Percentiles rank a stretch among this genome's conserved stretches.
Evolutionary conservation across 2,888 invertebrate genomes (phyloP).

Genomic region (Norana najaformis): DNA sequence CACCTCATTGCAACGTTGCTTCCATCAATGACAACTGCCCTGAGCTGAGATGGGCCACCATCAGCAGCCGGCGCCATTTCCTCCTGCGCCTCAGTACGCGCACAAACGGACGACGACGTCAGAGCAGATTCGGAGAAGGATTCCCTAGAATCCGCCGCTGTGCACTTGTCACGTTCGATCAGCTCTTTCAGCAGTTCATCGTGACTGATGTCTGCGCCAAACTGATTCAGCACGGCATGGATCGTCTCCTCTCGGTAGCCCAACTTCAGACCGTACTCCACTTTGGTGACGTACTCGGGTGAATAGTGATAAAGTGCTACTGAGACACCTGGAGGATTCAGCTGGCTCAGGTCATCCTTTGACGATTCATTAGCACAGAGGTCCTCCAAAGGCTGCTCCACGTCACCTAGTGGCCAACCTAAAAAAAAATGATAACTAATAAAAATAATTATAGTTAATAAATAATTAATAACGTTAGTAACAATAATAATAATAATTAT

Average conservation of each 20-base stretch:
- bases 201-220: conserved; percentile 18
- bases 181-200: conserved; percentile 30
- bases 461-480: background rate
- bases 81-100: background rate
- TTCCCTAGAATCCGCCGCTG: background rate
- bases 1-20: conserved; percentile 82
- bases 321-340: background rate
- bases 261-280: conserved; percentile 29
- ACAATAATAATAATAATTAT: background rate
- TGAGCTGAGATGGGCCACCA: conserved; percentile 40
- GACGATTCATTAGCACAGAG: background rate
- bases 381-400: conserved; percentile 1
- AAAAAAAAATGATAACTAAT: background rate
- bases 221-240: background rate
- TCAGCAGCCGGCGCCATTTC: background rate
- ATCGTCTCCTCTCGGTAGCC: conserved; percentile 18
- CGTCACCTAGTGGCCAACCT: background rate
- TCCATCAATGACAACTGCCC: conserved; percentile 79
- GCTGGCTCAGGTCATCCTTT: background rate
- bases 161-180: background rate
- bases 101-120: background rate
- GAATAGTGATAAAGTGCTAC: background rate
- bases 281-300: conserved; percentile 21
- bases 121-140: background rate
- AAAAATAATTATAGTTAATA: no score